Conservation (phyloP, 2,113 vertebrate genomes). For the Callipepla squamata region DNA sequence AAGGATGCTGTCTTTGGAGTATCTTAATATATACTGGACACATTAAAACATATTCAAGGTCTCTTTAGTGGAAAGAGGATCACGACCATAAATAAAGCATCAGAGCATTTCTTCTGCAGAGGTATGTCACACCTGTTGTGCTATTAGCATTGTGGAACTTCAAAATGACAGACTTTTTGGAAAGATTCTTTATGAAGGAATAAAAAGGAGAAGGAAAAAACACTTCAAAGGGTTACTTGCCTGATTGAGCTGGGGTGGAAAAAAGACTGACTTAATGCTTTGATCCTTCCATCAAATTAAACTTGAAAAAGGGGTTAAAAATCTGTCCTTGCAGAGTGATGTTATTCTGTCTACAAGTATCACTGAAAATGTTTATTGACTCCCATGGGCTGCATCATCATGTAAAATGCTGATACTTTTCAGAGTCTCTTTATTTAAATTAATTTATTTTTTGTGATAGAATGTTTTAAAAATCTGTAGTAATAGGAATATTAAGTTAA, state of each 20-base stretch:
- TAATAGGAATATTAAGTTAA: background rate
- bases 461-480: background rate
- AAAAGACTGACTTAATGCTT: conserved; percentile 62
- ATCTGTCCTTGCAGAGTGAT: background rate
- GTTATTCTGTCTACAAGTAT: background rate
- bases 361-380: conserved; percentile 17
- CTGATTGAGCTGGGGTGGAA: conserved; percentile 43
- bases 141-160: conserved; percentile 36
- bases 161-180: conserved; percentile 51
- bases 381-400: background rate
- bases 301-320: conserved; percentile 29
- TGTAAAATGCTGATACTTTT: background rate
- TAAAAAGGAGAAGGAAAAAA: background rate
- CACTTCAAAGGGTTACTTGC: conserved; percentile 70
- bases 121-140: conserved; percentile 47
- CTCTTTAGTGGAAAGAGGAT: conserved; percentile 39
- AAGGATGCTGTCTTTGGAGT: conserved; percentile 53
- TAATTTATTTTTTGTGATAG: background rate
- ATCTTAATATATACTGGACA: conserved; percentile 38
- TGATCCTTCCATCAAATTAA: conserved; percentile 69
- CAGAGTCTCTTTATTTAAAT: background rate
- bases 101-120: conserved; percentile 27
- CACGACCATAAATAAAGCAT: conserved; percentile 61
- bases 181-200: conserved; percentile 47
- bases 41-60: conserved; percentile 52